Base-by-base conservation (phyloP, 1,140 invertebrate species). In the Drosophila kohkoa region DNA sequence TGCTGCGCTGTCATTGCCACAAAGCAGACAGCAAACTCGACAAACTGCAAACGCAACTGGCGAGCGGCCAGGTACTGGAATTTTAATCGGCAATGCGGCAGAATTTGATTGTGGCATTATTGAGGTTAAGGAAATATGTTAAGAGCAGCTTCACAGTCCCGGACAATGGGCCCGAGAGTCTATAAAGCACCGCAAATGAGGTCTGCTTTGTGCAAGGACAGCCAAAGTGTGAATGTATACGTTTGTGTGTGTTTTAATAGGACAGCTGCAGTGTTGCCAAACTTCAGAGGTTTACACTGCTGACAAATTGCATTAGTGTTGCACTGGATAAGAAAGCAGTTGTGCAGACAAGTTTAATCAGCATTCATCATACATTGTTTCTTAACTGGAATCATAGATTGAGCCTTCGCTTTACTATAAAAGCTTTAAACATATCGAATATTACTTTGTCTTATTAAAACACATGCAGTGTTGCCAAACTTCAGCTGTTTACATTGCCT, bases 121-220 rank as follows among this genome's bases (percentile, higher is more conserved):
- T 82, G 82, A 77, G 82, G 82, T 77, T 86, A 79, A 64, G 58
- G 57, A 87, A 82, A 87, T 88, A 86, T 82, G 71, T 78, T 72
- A 81, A 86, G 71, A 54, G 51, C 28, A 49, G 63, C 28, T 16
- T 45, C 68, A 41, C 16, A 35, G 63, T 25, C 48, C 48, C 16
- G 16, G 20, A 16, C 62, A 32, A 35, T 32, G 15, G 51, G 46
- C 52, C 52, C 15, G 11, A 45, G 15, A 45, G 48, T 70, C 67
- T 35, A 35, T 54, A 70, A 69, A 70, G 28, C 67, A 71, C 16
- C 55, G 16, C 51, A 64, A 54, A 51, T 64, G n/a, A 4, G 35
- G 49, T 43, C 41, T 43, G n/a, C n/a, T 43, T 43, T 13, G 41
- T 43, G 11, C 11, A 13, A 32, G 15, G 54, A 30, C 20, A n/a